Evolutionary conservation across 1,140 invertebrate species (phyloP), one percentile per base, ranked within the genome.

Genomic region (Megalopta genalis): DNA sequence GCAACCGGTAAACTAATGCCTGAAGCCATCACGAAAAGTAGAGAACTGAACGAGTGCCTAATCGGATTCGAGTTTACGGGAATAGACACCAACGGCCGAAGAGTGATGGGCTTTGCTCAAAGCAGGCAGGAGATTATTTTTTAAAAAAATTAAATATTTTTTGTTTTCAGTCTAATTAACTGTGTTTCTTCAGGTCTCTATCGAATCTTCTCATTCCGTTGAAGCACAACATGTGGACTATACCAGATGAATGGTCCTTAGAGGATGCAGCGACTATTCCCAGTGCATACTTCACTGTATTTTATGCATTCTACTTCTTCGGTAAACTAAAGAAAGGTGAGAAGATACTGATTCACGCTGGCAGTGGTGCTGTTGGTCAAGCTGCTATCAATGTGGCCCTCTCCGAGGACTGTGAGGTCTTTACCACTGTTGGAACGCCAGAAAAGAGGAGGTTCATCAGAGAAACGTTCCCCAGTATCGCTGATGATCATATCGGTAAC

Each of bases 181-280:
- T 70, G 21, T 25, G 21, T 25, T 39, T 25, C 21, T 74, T 75
- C 70, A 93, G 94, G 65, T 94, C 94, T 5, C 89, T 97, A 69
- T 88, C 95, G 0, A 96, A 96, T 54, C 80, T 95, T 66, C 88
- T 95, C 4, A 64, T 94, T 62, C 93, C 93, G 10, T 95, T 97
- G 87, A 91, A 92, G 49, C 88, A 92, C 10, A 94, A 97, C 2
- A 85, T 95, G 21, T 98, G 97, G 97, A 88, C 95, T 2, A 93
- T 99, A 25, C 98, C 98, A 5, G 94, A 97, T 1, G 87, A 94
- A 8, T 99, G 98, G 98, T 95, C 94, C 1, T 91, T 99, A 27
- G 95, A 97, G 88, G 96, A 99, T 62, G 98, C 98, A 1, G 97
- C 97, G 0, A 97, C 97, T 0, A 94, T 99, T 0, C 98, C 98